Evolutionary conservation across 23 tunicate species (phyloP), one percentile per base, ranked within the genome.

Genomic region (Styela plicata): DNA sequence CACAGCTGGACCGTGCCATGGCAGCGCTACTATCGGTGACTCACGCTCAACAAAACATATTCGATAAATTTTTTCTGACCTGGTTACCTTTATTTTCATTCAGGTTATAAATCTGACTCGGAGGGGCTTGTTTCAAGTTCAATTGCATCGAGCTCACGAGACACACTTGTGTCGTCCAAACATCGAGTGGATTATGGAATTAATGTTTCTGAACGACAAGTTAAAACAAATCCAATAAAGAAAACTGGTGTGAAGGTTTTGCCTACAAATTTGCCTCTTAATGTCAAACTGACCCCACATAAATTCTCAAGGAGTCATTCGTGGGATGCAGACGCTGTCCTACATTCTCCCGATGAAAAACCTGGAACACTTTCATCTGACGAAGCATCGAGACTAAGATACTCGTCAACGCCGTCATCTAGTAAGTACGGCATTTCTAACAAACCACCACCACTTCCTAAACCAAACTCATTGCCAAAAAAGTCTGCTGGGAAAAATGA

Each of bases 71-170:
- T n/a, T n/a, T n/a, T n/a, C n/a, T n/a, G n/a, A n/a, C n/a, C n/a
- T n/a, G n/a, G n/a, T n/a, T n/a, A n/a, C n/a, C n/a, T n/a, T n/a
- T n/a, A n/a, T n/a, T n/a, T n/a, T n/a, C n/a, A n/a, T 16, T 80
- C 85, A 44, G 94, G 94, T 30, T 89, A 89, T 83, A 89, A 89
- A 52, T 89, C 94, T 29, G 94, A 89, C 24, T 64, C 85, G 2
- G 94, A 89, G 69, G 64, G 69, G 13, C 28, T 69, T 27, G 44
- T 26, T 22, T 2, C 32, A 31, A 24, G 16, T 29, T 57, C 66
- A 44, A n/a, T n/a, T n/a, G n/a, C n/a, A n/a, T n/a, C n/a, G n/a
- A n/a, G n/a, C n/a, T 44, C 57, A 5, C 57, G 57, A 44, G 57
- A 44, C 57, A 44, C 13, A 44, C n/a, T n/a, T n/a, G 13, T 44